Percentiles rank a stretch among this genome's conserved stretches.
These are phyloP conservation scores for Pungitius pungitius DNA, from an alignment of 2,113 vertebrate species.

Conservation along the genomic window DNA sequence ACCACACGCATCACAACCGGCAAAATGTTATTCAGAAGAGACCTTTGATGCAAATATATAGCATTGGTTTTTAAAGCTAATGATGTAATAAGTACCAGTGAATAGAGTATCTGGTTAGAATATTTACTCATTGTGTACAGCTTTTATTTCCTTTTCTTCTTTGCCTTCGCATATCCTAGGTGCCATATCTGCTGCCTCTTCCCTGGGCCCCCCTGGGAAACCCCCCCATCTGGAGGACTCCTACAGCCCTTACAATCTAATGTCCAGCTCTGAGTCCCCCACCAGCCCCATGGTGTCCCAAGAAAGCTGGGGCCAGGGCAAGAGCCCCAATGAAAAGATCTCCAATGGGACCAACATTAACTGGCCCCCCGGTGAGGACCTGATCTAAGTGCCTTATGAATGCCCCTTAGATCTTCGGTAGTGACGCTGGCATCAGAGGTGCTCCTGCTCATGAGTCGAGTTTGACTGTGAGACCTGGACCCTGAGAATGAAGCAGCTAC, in stretches of 20 bases:
- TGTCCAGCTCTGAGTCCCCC: conserved; percentile 91
- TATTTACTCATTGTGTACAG: not conserved
- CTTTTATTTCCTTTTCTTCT: not conserved
- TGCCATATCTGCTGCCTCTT: conserved; percentile 93
- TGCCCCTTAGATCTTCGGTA: not conserved
- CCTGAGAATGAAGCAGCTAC: not conserved
- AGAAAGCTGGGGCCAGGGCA: conserved; percentile 97
- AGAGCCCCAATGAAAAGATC: conserved; percentile 93
- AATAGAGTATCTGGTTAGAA: not conserved
- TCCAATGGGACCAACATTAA: conserved; percentile 96
- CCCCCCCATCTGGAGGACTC: conserved; percentile 92
- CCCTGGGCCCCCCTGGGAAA: conserved; percentile 89
- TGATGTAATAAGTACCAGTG: not conserved
- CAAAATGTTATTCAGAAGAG: not conserved
- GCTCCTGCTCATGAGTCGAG: not conserved
- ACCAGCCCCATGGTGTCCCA: conserved; percentile 91
- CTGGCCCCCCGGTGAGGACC: conserved; percentile 93
- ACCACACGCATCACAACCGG: not conserved
- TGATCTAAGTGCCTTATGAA: not conserved
- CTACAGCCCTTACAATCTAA: conserved; percentile 94
- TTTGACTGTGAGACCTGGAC: not conserved
- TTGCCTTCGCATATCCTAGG: conserved; percentile 69
- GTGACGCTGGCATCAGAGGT: not conserved
- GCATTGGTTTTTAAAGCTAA: not conserved
- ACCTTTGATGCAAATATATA: not conserved